Percentiles rank a stretch among this genome's conserved stretches.
These are phyloP conservation scores for Matsumurasca onukii DNA, from an alignment of 1,140 invertebrate species.

Conservation along the genomic window DNA sequence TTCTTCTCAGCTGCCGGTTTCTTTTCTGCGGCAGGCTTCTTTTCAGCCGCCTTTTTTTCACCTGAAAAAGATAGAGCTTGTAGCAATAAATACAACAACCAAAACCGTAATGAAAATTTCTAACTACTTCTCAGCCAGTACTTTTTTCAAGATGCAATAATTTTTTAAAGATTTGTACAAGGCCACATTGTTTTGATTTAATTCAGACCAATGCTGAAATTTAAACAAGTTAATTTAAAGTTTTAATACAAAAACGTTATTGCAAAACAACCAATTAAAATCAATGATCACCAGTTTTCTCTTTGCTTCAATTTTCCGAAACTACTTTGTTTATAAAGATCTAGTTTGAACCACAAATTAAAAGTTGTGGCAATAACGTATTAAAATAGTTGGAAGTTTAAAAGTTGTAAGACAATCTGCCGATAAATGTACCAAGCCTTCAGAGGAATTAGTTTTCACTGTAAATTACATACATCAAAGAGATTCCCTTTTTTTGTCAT, in stretches of 20 bases:
- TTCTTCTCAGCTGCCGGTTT: constrained; percentile 49
- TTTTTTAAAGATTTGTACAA: not conserved
- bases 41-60: constrained; percentile 48
- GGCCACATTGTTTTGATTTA: not conserved
- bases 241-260: too few relatives aligned
- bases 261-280: too few relatives aligned
- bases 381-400: not conserved
- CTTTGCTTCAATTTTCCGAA: too few relatives aligned
- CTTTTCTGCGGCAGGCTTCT: constrained; percentile 47
- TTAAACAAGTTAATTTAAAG: not conserved
- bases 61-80: constrained; percentile 36
- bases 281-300: too few relatives aligned
- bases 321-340: not conserved
- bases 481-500: not conserved
- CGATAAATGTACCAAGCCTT: not conserved
- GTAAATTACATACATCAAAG: not conserved
- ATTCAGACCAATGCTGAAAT: not conserved
- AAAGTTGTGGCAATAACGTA: not conserved
- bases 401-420: not conserved
- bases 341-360: not conserved
- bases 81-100: not conserved
- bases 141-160: not conserved
- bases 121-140: not conserved
- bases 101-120: not conserved
- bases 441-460: not conserved